Evolutionary conservation across 2,113 vertebrate genomes (phyloP).

Genomic region (Oreotrochilus melanogaster): DNA sequence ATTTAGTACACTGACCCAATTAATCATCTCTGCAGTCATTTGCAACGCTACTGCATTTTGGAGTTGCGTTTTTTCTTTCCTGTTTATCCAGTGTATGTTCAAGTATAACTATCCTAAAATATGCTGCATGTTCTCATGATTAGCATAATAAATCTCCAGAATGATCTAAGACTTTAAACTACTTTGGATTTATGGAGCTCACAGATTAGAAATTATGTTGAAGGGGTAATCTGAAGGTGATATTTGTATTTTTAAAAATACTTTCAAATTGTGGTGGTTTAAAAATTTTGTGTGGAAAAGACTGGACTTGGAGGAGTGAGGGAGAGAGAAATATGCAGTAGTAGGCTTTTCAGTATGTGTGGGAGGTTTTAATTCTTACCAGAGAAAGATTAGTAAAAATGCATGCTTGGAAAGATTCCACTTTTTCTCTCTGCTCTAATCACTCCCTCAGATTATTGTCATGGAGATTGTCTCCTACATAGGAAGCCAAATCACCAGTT

Average conservation of each 20-base stretch:
- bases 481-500: neutral
- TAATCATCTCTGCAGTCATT: constrained; percentile 21
- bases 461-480: constrained; percentile 19
- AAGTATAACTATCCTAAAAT: neutral
- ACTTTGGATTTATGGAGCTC: neutral
- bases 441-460: constrained; percentile 59
- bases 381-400: constrained; percentile 29
- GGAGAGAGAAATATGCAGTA: neutral
- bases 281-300: constrained; percentile 8
- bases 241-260: neutral
- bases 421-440: constrained; percentile 24
- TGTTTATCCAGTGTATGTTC: neutral
- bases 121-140: neutral
- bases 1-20: neutral
- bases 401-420: constrained; percentile 36
- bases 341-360: neutral
- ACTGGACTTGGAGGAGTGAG: fast-evolving
- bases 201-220: neutral
- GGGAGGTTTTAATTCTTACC: constrained; percentile 43
- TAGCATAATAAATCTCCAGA: neutral
- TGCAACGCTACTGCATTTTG: constrained; percentile 1
- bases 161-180: neutral
- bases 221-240: neutral
- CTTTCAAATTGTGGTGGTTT: neutral
- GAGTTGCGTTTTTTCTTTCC: constrained; percentile 6